These are phyloP conservation scores for Schizopygopsis malacanthus DNA, from an alignment of 2,797 vertebrate genomes.

Conservation along the genomic window DNA sequence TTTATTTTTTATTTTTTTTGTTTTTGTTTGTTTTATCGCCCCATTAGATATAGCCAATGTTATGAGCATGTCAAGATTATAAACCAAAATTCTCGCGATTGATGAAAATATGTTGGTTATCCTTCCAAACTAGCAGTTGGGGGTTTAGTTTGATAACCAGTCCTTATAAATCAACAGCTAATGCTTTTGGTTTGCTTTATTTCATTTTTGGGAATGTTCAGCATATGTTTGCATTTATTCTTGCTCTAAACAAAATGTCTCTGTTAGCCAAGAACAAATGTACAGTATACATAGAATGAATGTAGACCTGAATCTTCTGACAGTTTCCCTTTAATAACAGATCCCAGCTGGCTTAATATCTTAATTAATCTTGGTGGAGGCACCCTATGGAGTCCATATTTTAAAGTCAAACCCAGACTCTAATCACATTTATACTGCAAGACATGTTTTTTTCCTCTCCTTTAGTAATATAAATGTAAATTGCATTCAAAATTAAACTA, in stretches of 20 bases:
- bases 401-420: slow-evolving; percentile 51
- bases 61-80: slow-evolving; percentile 6
- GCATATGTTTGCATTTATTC: slow-evolving; percentile 58
- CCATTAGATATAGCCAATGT: not conserved
- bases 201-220: slow-evolving; percentile 10
- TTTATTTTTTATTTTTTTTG: slow-evolving; percentile 62
- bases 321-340: slow-evolving; percentile 67
- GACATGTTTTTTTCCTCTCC: not conserved
- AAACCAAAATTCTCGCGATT: not conserved
- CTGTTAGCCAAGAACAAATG: slow-evolving; percentile 63
- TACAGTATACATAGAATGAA: slow-evolving; percentile 70
- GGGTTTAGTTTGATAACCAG: slow-evolving; percentile 34
- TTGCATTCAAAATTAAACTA: not conserved
- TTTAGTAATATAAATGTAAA: not conserved
- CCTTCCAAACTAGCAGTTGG: slow-evolving; percentile 2
- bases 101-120: slow-evolving; percentile 16
- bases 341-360: slow-evolving; percentile 64
- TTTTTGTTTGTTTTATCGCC: slow-evolving; percentile 53
- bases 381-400: slow-evolving; percentile 46
- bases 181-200: slow-evolving; percentile 9
- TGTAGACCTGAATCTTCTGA: slow-evolving; percentile 65
- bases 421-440: slow-evolving; percentile 1
- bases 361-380: slow-evolving; percentile 63
- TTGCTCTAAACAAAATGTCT: slow-evolving; percentile 56
- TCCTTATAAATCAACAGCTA: slow-evolving; percentile 35